Conservation (phyloP, 2,113 vertebrate genomes). For the Oxyura jamaicensis region DNA sequence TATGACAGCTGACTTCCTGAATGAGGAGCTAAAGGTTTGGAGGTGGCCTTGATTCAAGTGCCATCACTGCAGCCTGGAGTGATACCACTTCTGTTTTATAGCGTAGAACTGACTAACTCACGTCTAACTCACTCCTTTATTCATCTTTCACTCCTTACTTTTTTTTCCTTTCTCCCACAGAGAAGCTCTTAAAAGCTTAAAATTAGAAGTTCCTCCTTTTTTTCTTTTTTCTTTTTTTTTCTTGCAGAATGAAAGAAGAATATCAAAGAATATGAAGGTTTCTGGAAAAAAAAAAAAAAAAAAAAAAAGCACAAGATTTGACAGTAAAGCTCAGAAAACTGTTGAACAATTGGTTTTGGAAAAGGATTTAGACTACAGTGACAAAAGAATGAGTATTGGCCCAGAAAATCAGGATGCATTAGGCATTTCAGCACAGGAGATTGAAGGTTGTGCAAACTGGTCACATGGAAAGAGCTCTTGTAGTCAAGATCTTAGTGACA, state of each 20-base stretch:
- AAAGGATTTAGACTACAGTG: neutral
- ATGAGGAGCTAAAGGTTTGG: neutral
- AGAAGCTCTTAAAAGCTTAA: neutral
- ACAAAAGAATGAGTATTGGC: neutral
- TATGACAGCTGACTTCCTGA: neutral
- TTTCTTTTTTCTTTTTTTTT: too few species aligned
- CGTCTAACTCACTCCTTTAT: neutral
- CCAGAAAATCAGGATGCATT: conserved; percentile 41
- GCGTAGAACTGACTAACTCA: neutral
- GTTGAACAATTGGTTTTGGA: neutral
- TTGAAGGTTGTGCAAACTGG: neutral
- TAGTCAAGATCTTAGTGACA: neutral
- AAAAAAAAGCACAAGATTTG: neutral
- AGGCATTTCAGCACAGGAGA: neutral
- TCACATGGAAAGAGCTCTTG: neutral
- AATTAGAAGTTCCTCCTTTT: neutral
- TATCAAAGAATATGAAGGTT: neutral
- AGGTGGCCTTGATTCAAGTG: neutral
- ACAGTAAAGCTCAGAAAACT: neutral
- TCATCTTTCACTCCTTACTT: neutral
- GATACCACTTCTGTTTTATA: neutral
- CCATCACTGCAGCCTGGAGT: neutral
- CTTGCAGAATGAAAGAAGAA: neutral
- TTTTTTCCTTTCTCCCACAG: neutral
- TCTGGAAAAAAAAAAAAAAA: neutral